Evolutionary conservation across 2,113 vertebrate species (phyloP).

Genomic region (Syngnathus scovelli): DNA sequence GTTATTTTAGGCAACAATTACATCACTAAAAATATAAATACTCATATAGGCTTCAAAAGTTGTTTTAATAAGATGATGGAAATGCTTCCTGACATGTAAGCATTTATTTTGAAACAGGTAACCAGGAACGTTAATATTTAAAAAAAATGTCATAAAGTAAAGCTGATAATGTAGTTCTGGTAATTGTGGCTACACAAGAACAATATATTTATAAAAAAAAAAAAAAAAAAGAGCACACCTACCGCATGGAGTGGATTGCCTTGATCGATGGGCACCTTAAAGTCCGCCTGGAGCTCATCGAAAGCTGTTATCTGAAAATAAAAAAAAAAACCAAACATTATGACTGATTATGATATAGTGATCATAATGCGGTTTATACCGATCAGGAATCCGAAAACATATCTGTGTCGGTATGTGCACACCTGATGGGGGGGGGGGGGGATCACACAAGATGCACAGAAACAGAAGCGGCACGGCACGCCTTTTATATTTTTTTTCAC

Average conservation of each 20-base stretch:
- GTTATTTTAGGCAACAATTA: not conserved
- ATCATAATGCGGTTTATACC: too few species aligned
- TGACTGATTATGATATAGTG: not conserved
- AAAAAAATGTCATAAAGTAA: too few species aligned
- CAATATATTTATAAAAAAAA: not conserved
- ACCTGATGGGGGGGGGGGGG: too few species aligned
- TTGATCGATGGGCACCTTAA: conserved; percentile 79
- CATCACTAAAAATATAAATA: too few species aligned
- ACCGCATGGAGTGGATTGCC: conserved; percentile 77
- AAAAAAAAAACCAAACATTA: conserved; percentile 1
- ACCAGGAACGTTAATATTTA: too few species aligned
- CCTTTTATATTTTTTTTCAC: not conserved
- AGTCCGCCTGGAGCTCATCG: conserved; percentile 78
- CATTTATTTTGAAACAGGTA: too few species aligned
- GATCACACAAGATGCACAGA: not conserved
- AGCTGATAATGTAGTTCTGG: too few species aligned
- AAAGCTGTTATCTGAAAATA: conserved; percentile 74
- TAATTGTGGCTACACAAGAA: not conserved
- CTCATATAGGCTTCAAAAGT: too few species aligned
- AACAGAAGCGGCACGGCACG: not conserved
- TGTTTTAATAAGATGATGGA: too few species aligned
- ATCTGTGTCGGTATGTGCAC: too few species aligned
- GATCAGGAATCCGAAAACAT: too few species aligned
- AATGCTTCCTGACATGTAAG: too few species aligned
- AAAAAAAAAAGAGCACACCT: conserved; percentile 28